These are phyloP conservation scores for Bombus huntii DNA, from an alignment of 1,140 invertebrate genomes.

Conservation along the genomic window DNA sequence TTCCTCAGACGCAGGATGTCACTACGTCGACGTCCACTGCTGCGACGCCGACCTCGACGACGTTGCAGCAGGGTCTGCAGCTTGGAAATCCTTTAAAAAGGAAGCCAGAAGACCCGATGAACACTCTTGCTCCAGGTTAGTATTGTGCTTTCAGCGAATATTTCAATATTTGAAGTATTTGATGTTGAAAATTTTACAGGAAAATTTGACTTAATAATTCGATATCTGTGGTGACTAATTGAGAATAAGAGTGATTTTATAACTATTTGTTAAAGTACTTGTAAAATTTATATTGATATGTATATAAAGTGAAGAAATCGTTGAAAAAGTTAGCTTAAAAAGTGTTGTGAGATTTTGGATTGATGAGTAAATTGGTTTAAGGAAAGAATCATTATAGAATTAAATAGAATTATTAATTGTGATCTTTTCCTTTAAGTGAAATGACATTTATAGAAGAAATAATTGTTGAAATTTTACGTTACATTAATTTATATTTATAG, in stretches of 20 bases:
- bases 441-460: neutral
- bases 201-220: too few species aligned
- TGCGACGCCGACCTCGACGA: slow-evolving; percentile 74
- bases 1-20: slow-evolving; percentile 78
- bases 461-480: neutral
- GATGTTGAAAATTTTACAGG: too few species aligned
- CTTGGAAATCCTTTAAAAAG: slow-evolving; percentile 77
- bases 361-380: neutral
- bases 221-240: neutral
- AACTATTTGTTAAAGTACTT: neutral
- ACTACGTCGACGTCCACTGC: slow-evolving; percentile 76
- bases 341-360: neutral
- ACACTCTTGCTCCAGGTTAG: slow-evolving; percentile 76
- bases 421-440: neutral
- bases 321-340: neutral
- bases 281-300: neutral
- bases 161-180: too few species aligned
- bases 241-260: neutral
- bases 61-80: slow-evolving; percentile 77
- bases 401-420: neutral
- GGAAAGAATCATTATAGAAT: neutral
- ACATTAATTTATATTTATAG: slow-evolving; percentile 62
- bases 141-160: neutral
- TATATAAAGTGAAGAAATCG: neutral
- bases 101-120: slow-evolving; percentile 78